Percentiles rank a stretch among this genome's conserved stretches.
Conservation (phyloP, 1,140 invertebrate genomes). For the Lasioglossum baleicum region DNA sequence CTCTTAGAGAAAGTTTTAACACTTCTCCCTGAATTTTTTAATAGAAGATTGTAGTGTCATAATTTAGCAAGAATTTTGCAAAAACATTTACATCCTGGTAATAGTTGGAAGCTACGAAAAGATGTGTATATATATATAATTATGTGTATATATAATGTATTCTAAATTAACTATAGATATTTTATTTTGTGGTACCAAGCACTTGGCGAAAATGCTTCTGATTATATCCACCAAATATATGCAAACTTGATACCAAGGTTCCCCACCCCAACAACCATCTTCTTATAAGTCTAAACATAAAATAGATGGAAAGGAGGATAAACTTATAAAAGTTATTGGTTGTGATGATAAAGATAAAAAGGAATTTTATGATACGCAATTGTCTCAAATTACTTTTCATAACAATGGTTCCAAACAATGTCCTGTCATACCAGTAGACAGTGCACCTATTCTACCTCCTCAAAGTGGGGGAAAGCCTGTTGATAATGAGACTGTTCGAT, state of each 20-base stretch:
- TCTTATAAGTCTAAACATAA: conserved; percentile 72
- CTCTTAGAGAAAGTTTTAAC: too few species aligned
- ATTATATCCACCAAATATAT: conserved; percentile 95
- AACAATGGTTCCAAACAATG: conserved; percentile 77
- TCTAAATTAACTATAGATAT: conserved; percentile 83
- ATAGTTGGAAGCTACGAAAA: too few species aligned
- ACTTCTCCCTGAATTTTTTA: too few species aligned
- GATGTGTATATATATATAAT: too few species aligned
- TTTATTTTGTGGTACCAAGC: conserved; percentile 98
- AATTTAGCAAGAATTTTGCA: too few species aligned
- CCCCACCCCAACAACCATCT: conserved; percentile 78
- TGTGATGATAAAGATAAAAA: conserved; percentile 74
- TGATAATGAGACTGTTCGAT: conserved; percentile 92
- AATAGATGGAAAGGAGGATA: too few species aligned
- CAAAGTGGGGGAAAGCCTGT: conserved; percentile 92
- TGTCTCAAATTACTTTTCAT: conserved; percentile 72
- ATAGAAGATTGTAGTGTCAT: too few species aligned
- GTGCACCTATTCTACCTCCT: conserved; percentile 90
- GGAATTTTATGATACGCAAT: conserved; percentile 73
- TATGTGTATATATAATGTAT: too few species aligned
- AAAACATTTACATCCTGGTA: too few species aligned
- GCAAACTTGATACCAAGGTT: conserved; percentile 94
- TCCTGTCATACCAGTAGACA: conserved; percentile 89
- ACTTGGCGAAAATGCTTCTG: conserved; percentile 93
- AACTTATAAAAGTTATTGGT: conserved; percentile 60